phyloP scores from a whole-genome alignment of 1,140 invertebrate genomes.

The Atta cephalotes region DNA sequence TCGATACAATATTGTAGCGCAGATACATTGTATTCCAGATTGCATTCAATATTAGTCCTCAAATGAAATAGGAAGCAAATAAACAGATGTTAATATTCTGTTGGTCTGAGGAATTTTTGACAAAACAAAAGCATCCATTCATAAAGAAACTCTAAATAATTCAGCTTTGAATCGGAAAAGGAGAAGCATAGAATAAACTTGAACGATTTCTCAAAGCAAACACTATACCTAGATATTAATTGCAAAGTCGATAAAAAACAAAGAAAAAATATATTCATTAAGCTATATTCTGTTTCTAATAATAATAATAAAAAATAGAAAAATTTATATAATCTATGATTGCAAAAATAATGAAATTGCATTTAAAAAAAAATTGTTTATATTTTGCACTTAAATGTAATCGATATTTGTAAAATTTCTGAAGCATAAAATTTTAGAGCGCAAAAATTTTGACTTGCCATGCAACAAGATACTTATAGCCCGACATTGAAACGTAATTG shows the following conservation, averaged over 20 bases:
- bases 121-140: conserved; percentile 31
- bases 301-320: not conserved
- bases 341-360: not conserved
- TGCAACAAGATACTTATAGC: not conserved
- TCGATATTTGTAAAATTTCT: conserved; percentile 11
- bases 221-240: conserved; percentile 30
- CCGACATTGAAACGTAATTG: not conserved
- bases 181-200: conserved; percentile 15
- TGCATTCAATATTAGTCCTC: conserved; percentile 35
- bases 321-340: not conserved
- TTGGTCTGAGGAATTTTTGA: conserved; percentile 17
- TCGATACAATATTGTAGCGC: not conserved
- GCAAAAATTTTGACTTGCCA: not conserved
- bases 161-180: not conserved
- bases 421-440: not conserved
- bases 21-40: conserved; percentile 13
- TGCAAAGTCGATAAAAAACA: not conserved
- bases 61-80: conserved; percentile 34
- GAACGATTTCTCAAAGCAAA: not conserved
- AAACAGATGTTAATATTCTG: conserved; percentile 34
- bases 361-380: not conserved
- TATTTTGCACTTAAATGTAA: not conserved
- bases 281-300: not conserved
- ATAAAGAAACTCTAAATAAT: conserved; percentile 36
- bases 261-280: not conserved